Evolutionary conservation across 2,888 invertebrate species (phyloP).

Genomic region (Drosophila birchii): DNA sequence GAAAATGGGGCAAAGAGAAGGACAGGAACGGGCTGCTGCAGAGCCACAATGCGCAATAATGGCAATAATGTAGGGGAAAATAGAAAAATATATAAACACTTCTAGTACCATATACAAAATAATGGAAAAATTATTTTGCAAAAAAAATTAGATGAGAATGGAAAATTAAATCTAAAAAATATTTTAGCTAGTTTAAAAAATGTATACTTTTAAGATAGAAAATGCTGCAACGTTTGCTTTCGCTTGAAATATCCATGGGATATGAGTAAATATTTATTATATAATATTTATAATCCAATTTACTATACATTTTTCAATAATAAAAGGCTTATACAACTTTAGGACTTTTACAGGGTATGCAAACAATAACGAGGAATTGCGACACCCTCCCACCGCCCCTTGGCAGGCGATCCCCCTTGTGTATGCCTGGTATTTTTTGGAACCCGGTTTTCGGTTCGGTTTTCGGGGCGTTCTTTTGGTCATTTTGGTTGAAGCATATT

Average conservation of each 20-base stretch:
- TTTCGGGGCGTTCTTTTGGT: constrained; percentile 55
- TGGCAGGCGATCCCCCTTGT: neutral
- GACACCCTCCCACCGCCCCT: neutral
- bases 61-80: constrained; percentile 16
- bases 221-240: neutral
- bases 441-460: constrained; percentile 19
- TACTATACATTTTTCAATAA: neutral
- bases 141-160: neutral
- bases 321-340: neutral
- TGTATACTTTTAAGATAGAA: neutral
- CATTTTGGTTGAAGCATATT: constrained; percentile 71
- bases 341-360: constrained; percentile 14
- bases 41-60: constrained; percentile 64
- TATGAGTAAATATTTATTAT: neutral
- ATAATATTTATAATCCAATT: neutral
- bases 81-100: neutral
- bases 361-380: constrained; percentile 63
- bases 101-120: neutral
- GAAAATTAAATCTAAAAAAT: neutral
- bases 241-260: neutral
- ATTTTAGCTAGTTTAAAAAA: neutral
- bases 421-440: constrained; percentile 1
- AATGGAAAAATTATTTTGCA: neutral
- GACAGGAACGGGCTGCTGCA: constrained; percentile 27
- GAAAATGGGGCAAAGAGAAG: neutral